Conservation (phyloP, 2,888 invertebrate genomes). For the Plebejus melissa region DNA sequence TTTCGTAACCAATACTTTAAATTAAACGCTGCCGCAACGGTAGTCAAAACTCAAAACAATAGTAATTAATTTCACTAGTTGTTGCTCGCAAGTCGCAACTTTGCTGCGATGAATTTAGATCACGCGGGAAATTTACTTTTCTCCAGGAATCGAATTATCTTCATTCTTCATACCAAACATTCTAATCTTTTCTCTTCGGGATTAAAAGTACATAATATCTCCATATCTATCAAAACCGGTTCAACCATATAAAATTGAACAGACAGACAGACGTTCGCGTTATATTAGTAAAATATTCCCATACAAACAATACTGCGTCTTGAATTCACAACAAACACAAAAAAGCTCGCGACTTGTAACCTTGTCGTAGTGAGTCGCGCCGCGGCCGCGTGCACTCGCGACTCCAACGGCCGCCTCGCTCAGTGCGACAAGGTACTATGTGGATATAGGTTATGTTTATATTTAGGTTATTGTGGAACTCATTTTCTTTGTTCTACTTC, state of each 20-base stretch:
- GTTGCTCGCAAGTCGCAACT: too few relatives aligned
- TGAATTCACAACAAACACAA: slow-evolving; percentile 52
- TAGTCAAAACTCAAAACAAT: not conserved
- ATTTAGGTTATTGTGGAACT: slow-evolving; percentile 58
- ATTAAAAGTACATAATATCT: too few relatives aligned
- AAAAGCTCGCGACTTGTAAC: slow-evolving; percentile 66
- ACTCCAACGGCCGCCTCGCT: slow-evolving; percentile 46
- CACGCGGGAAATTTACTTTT: too few relatives aligned
- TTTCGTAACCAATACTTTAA: slow-evolving; percentile 1
- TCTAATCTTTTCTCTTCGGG: too few relatives aligned
- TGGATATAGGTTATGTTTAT: slow-evolving; percentile 56
- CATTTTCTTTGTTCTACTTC: slow-evolving; percentile 35
- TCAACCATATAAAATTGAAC: not conserved
- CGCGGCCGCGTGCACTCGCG: slow-evolving; percentile 43
- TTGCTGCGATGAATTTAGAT: too few relatives aligned
- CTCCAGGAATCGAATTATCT: too few relatives aligned
- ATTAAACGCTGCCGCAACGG: not conserved
- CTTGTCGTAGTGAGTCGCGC: slow-evolving; percentile 53
- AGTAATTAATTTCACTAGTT: not conserved
- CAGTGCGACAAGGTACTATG: slow-evolving; percentile 58
- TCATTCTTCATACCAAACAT: too few relatives aligned
- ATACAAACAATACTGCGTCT: slow-evolving; percentile 42
- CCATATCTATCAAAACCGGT: not conserved
- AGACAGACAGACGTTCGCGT: not conserved
- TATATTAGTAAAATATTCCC: not conserved